A percentile compares a stretch with the other conserved stretches of the same genome.
Evolutionary conservation across 2,888 invertebrate genomes (phyloP).

Genomic region (Palloptera scutellata): DNA sequence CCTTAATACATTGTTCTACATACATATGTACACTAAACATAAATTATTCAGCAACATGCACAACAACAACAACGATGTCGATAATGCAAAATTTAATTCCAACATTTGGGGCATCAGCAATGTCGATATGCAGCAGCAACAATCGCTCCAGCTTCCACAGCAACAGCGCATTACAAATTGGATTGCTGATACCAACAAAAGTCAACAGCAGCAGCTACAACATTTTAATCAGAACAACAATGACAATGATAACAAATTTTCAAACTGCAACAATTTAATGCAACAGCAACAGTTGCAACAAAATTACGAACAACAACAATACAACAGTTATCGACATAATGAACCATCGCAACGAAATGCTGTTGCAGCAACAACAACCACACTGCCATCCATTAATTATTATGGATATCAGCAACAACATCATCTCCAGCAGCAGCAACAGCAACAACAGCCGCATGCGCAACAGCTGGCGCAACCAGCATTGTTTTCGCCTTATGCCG

Average conservation of each 20-base stretch:
- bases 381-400: slow-evolving; percentile 34
- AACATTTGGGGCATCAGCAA: background rate
- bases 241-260: slow-evolving; percentile 29
- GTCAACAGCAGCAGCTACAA: slow-evolving; percentile 24
- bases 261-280: slow-evolving; percentile 24
- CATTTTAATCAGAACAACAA: slow-evolving; percentile 22
- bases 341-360: no score
- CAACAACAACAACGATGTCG: slow-evolving; percentile 1
- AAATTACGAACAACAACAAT: slow-evolving; percentile 29
- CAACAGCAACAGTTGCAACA: slow-evolving; percentile 36
- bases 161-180: slow-evolving; percentile 43
- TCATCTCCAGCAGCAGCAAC: slow-evolving; percentile 31
- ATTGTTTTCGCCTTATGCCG: slow-evolving; percentile 14
- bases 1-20: no score
- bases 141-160: slow-evolving; percentile 38
- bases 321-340: no score
- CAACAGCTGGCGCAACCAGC: slow-evolving; percentile 28
- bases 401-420: slow-evolving; percentile 34
- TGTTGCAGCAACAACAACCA: slow-evolving; percentile 33
- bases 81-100: background rate
- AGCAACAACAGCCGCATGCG: slow-evolving; percentile 33
- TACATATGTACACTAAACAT: background rate
- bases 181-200: slow-evolving; percentile 43
- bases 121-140: slow-evolving; percentile 37
- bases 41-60: slow-evolving; percentile 8